phyloP scores from a whole-genome alignment of 2,888 invertebrate species.

The Agriotes lineatus region DNA sequence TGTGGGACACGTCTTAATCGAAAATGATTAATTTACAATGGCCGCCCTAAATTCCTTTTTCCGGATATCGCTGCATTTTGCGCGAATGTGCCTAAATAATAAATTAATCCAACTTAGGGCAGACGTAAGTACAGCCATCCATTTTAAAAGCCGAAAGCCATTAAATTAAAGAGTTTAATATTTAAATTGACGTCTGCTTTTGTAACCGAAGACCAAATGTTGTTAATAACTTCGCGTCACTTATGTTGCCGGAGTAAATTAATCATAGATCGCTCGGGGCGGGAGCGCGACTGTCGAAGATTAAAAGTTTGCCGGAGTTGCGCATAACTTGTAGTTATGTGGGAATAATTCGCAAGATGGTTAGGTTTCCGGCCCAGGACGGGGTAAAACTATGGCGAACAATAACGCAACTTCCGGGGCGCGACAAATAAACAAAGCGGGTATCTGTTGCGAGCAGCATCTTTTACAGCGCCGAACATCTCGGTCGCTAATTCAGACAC shows the following conservation, averaged over 20 bases:
- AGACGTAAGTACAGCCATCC: conserved; percentile 12
- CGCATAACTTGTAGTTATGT: conserved; percentile 35
- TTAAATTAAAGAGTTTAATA: conserved; percentile 39
- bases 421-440: conserved; percentile 7
- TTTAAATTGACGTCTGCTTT: conserved; percentile 42
- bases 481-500: no score
- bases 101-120: conserved; percentile 23
- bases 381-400: conserved; percentile 26
- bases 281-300: conserved; percentile 27
- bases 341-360: conserved; percentile 28
- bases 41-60: neutral
- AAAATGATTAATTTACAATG: conserved; percentile 13
- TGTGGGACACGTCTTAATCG: no score
- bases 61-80: conserved; percentile 9
- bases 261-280: conserved; percentile 40
- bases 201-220: conserved; percentile 38
- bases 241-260: conserved; percentile 41
- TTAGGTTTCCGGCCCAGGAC: conserved; percentile 13
- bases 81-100: conserved; percentile 20
- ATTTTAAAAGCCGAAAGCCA: conserved; percentile 31
- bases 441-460: conserved; percentile 8
- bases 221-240: conserved; percentile 44
- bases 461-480: neutral
- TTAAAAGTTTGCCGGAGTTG: conserved; percentile 37
- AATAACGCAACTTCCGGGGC: conserved; percentile 13